Conservation (phyloP, 2,113 vertebrate genomes). For the Tympanuchus pallidicinctus region DNA sequence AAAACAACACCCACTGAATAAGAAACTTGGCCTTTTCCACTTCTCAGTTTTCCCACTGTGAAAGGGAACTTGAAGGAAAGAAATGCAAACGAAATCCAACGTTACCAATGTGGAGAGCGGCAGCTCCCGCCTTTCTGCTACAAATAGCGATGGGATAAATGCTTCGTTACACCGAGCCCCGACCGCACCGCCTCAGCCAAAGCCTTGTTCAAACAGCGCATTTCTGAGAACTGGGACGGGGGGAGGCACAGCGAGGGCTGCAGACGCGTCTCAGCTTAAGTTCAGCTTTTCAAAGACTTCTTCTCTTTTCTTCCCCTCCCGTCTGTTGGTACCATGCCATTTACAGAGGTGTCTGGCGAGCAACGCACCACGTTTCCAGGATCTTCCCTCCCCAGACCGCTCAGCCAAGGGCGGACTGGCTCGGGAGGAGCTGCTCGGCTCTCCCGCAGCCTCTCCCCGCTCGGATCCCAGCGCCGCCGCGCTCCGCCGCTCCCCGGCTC, state of each 20-base stretch:
- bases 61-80: background rate
- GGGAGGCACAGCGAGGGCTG: background rate
- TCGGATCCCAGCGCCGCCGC: background rate
- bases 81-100: slow-evolving; percentile 18
- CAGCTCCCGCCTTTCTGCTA: background rate
- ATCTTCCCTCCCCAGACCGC: slow-evolving; percentile 31
- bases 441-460: background rate
- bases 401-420: slow-evolving; percentile 9
- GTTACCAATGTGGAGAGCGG: background rate
- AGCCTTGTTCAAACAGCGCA: slow-evolving; percentile 40
- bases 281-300: slow-evolving; percentile 16
- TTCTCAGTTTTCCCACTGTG: background rate
- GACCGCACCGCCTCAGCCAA: slow-evolving; percentile 19
- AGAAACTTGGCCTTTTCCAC: background rate
- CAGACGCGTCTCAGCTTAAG: background rate
- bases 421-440: background rate
- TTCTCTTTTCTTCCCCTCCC: background rate
- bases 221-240: slow-evolving; percentile 14
- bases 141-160: slow-evolving; percentile 46
- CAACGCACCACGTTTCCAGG: slow-evolving; percentile 65
- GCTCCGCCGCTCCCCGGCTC: background rate
- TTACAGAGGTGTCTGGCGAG: slow-evolving; percentile 48
- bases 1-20: background rate
- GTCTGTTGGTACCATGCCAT: slow-evolving; percentile 62
- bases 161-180: slow-evolving; percentile 19